Evolutionary conservation across 2,113 vertebrate species (phyloP).

Genomic region (Hypanus sabinus): DNA sequence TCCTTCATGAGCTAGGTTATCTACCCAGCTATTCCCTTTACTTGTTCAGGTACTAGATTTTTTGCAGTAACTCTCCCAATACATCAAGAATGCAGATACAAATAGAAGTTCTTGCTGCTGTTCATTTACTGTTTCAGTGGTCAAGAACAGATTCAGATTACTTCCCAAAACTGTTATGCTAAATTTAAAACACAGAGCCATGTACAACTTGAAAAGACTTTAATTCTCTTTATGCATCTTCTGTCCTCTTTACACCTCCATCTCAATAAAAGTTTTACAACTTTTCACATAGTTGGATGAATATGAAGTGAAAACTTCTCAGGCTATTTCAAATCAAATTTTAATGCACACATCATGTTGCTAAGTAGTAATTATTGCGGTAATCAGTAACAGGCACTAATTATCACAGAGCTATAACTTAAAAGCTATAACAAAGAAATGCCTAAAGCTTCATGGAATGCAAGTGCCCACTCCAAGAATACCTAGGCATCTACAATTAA

Average conservation of each 20-base stretch:
- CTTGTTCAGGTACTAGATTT: too few species aligned
- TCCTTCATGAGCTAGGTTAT: too few species aligned
- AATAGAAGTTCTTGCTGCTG: too few species aligned
- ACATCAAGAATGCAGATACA: too few species aligned
- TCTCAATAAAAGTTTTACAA: not conserved
- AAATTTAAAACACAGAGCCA: not conserved
- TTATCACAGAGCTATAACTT: not conserved
- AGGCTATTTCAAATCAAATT: not conserved
- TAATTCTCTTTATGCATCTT: not conserved
- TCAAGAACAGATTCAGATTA: too few species aligned
- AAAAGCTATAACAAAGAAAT: not conserved
- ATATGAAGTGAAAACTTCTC: not conserved
- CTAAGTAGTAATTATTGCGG: not conserved
- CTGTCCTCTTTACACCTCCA: not conserved
- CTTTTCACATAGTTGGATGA: not conserved
- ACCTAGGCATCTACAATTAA: not conserved
- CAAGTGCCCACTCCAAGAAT: not conserved
- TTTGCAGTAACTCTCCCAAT: too few species aligned
- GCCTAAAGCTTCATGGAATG: not conserved
- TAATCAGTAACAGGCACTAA: constrained; percentile 7
- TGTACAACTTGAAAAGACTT: not conserved
- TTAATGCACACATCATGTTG: not conserved
- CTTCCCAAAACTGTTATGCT: too few species aligned
- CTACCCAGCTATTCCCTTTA: too few species aligned
- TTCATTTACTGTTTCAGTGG: too few species aligned